Base-by-base conservation (phyloP, 2,888 invertebrate genomes). In the Amblyjoppa proteus region DNA sequence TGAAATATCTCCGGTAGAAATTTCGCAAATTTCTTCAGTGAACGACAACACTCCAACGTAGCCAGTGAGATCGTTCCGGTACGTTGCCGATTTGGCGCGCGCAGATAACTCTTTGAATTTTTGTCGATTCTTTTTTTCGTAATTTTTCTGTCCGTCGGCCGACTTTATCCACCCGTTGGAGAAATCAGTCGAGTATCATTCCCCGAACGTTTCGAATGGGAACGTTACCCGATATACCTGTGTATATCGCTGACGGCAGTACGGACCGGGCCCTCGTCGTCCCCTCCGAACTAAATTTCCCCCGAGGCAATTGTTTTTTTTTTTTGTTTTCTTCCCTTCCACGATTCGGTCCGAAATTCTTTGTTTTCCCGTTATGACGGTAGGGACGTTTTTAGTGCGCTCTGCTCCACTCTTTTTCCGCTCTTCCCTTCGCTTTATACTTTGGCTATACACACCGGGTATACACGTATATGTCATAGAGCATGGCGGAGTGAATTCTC, bases 331-430 rank as follows among this genome's bases (percentile, higher is more conserved):
- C 31, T 77, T 69, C 51, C 53, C 41, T 13, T 45, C 70, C 70
- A 38, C 64, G 77, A 81, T 49, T 53, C 73, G 51, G 20, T 64
- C 68, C 68, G 73, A 77, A 84, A 81, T 84, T 81, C 81, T 77
- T 81, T 77, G 73, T 84, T 84, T 81, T 77, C 66, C 61, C 77
- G 73, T 80, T 76, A 73, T 71, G 68, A 73, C 77, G 81, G 51
- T 77, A 64, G 78, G 64, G 71, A 69, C 28, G 70, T 51, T 84
- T 81, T 71, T 69, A 81, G 64, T 70, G 64, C 75, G 61, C 53
- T 81, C 53, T 31, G 70, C 81, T 83, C 41, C 56, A 56, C 66
- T 74, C n/a, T 74, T 69, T 49, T 64, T 78, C 53, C 34, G 58
- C 28, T 71, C 45, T 77, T 74, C 61, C 34, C 6, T 58, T 25